Evolutionary conservation across 2,888 invertebrate genomes (phyloP).

Genomic region (Rhorus exstirpatorius): DNA sequence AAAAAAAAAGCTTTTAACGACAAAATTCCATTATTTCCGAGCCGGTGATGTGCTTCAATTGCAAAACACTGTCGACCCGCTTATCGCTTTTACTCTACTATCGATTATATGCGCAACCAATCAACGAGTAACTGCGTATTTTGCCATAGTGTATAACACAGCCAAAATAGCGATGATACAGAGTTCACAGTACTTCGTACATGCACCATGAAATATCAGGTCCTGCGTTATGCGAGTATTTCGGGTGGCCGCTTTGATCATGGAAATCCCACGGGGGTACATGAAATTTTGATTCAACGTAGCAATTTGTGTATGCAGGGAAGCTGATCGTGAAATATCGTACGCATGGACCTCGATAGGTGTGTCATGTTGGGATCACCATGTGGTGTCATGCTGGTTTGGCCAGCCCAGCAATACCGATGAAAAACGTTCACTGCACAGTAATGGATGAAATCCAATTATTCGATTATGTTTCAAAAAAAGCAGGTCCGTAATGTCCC

Average conservation of each 20-base stretch:
- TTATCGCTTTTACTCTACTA: not conserved
- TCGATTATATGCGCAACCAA: conserved; percentile 25
- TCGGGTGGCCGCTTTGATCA: too few relatives aligned
- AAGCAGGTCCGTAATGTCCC: too few relatives aligned
- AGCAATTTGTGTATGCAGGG: conserved; percentile 14
- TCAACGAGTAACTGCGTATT: conserved; percentile 18
- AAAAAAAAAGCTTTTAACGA: conserved; percentile 46
- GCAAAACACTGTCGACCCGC: not conserved
- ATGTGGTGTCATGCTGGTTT: too few relatives aligned
- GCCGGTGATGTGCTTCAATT: not conserved
- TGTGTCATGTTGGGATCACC: too few relatives aligned
- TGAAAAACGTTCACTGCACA: too few relatives aligned
- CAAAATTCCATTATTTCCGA: conserved; percentile 42
- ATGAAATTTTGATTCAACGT: conserved; percentile 56
- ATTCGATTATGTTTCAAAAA: too few relatives aligned
- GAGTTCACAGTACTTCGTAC: conserved; percentile 20
- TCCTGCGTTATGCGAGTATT: conserved; percentile 11
- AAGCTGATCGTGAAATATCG: not conserved
- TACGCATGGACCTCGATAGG: conserved; percentile 7
- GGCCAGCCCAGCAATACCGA: too few relatives aligned
- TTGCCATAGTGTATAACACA: not conserved
- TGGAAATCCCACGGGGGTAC: conserved; percentile 48
- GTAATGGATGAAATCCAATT: too few relatives aligned
- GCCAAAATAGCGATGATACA: conserved; percentile 1
- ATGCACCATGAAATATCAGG: conserved; percentile 53